These are phyloP conservation scores for Theonella swinhoei DNA, from an alignment of 37 sponge, comb jelly and placozoan genomes.

Conservation along the genomic window DNA sequence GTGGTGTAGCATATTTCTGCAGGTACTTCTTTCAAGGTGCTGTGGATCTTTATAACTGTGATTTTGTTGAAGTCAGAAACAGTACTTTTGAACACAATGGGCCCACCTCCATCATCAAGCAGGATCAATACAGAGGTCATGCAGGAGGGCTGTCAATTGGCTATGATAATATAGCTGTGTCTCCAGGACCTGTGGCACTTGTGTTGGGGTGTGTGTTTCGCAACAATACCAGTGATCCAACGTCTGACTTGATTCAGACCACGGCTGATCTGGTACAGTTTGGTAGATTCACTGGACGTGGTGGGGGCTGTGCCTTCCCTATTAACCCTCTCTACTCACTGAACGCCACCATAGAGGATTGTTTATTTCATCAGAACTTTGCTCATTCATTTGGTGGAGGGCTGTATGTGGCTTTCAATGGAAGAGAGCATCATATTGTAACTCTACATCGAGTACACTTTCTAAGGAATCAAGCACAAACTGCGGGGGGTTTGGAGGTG, in stretches of 20 bases:
- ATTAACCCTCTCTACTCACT: constrained; percentile 7
- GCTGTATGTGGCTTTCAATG: constrained; percentile 11
- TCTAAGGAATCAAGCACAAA: background rate
- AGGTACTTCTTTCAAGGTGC: constrained; percentile 45
- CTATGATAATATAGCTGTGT: background rate
- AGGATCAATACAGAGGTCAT: constrained; percentile 28
- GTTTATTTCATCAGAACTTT: constrained; percentile 19
- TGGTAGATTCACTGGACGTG: constrained; percentile 26
- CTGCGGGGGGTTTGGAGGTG: constrained; percentile 4
- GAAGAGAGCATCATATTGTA: background rate
- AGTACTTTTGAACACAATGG: constrained; percentile 32
- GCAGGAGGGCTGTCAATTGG: constrained; percentile 44
- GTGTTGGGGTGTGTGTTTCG: constrained; percentile 2
- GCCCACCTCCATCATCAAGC: constrained; percentile 7
- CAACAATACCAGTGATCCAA: constrained; percentile 20
- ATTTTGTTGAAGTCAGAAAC: background rate
- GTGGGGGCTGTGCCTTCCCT: constrained; percentile 23
- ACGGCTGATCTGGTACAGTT: background rate
- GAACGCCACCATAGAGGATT: constrained; percentile 26
- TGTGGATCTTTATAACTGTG: constrained; percentile 38
- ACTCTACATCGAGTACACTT: background rate
- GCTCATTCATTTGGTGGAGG: constrained; percentile 29
- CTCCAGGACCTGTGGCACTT: background rate
- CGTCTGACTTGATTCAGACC: background rate
- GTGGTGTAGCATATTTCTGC: background rate